Conservation (phyloP, 2,113 vertebrate genomes). For the Morphnarchus princeps region DNA sequence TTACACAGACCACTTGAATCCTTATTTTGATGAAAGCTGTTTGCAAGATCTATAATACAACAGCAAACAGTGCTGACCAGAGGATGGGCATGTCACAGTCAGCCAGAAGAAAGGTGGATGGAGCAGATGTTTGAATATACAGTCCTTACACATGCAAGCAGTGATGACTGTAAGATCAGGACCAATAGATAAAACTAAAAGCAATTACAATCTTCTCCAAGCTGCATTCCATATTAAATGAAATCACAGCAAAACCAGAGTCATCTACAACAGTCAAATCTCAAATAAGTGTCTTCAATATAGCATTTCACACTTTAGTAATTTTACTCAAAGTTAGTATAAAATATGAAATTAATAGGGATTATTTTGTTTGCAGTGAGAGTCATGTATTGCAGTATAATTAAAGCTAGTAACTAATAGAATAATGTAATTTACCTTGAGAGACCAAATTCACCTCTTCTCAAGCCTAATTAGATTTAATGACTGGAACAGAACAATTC, state of each 20-base stretch:
- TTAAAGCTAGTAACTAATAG: background rate
- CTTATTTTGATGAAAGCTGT: background rate
- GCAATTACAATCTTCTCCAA: background rate
- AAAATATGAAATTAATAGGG: background rate
- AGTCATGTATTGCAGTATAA: background rate
- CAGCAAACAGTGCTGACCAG: background rate
- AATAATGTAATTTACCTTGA: background rate
- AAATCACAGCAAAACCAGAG: background rate
- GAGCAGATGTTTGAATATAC: background rate
- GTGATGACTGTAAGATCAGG: background rate
- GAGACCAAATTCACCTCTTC: conserved; percentile 14
- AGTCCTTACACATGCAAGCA: background rate
- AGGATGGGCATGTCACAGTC: background rate
- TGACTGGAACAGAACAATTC: conserved; percentile 30
- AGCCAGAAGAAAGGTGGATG: background rate
- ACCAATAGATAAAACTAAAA: background rate
- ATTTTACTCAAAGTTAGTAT: background rate
- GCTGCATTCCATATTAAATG: background rate
- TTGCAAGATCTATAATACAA: background rate
- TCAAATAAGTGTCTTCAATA: background rate
- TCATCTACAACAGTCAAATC: background rate
- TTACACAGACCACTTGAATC: background rate
- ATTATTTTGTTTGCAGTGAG: background rate
- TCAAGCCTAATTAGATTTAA: conserved; percentile 32
- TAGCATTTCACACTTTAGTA: background rate